phyloP scores from a whole-genome alignment of 2,113 vertebrate species.

The Sterna hirundo region DNA sequence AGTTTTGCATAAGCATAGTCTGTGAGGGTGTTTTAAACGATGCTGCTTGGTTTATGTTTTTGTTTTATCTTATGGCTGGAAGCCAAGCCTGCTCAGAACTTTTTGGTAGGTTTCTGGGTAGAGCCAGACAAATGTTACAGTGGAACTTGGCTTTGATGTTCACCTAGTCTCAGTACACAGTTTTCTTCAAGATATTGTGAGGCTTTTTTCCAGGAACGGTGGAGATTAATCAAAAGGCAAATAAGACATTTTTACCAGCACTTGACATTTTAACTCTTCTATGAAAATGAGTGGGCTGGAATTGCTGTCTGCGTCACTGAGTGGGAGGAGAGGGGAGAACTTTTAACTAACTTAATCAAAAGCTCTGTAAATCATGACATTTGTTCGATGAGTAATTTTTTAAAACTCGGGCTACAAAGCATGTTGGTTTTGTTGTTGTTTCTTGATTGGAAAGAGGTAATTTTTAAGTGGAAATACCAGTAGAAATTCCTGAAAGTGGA shows the following conservation, averaged over 20 bases:
- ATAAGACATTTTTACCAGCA: background rate
- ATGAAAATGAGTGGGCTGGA: constrained; percentile 38
- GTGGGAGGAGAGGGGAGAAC: constrained; percentile 38
- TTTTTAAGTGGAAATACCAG: background rate
- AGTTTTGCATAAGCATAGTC: background rate
- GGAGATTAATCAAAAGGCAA: constrained; percentile 19
- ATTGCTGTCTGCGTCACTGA: constrained; percentile 30
- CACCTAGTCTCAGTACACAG: background rate
- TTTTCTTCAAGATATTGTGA: background rate
- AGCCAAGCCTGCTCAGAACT: background rate
- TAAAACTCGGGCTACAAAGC: background rate
- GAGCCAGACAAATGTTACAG: background rate
- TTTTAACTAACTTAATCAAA: background rate
- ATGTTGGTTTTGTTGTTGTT: background rate
- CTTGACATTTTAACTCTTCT: constrained; percentile 55
- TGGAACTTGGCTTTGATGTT: background rate
- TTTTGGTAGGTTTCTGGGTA: background rate
- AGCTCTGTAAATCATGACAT: constrained; percentile 21
- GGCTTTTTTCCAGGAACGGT: background rate
- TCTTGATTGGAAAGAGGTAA: background rate
- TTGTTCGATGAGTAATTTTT: background rate
- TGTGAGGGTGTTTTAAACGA: background rate
- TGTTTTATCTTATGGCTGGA: background rate
- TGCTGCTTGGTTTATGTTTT: constrained; percentile 20
- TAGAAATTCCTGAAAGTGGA: background rate